These are phyloP conservation scores for Dynastes grantii DNA, from an alignment of 2,888 invertebrate species.

Conservation along the genomic window DNA sequence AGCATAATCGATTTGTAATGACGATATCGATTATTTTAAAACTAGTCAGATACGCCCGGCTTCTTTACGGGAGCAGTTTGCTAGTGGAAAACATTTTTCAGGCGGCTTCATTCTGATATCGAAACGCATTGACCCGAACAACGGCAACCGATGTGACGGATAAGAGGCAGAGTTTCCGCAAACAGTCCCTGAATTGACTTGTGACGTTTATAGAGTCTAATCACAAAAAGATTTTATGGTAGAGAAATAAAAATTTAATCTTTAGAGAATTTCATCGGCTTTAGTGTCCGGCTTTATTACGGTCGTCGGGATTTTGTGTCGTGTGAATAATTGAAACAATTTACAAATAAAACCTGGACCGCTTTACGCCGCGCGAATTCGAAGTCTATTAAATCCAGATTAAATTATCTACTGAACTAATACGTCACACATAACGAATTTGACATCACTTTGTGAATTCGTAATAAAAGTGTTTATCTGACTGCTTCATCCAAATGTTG, in stretches of 20 bases:
- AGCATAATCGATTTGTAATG: background rate
- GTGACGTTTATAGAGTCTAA: conserved; percentile 61
- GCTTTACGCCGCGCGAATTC: background rate
- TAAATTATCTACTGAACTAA: background rate
- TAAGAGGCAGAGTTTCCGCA: conserved; percentile 62
- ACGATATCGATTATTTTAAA: conserved; percentile 1
- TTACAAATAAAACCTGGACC: background rate
- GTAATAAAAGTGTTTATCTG: background rate
- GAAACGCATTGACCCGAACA: conserved; percentile 59
- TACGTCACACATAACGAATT: background rate
- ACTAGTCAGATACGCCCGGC: background rate
- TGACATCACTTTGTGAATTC: background rate
- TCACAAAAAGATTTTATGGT: conserved; percentile 48
- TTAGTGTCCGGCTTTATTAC: conserved; percentile 33
- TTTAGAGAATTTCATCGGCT: conserved; percentile 35
- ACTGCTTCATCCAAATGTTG: too few relatives aligned
- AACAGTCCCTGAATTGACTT: conserved; percentile 65
- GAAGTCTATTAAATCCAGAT: conserved; percentile 24
- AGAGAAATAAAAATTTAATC: conserved; percentile 51
- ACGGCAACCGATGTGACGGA: conserved; percentile 60
- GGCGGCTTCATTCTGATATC: conserved; percentile 52
- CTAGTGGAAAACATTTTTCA: conserved; percentile 24
- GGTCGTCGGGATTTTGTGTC: background rate
- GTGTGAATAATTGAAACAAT: conserved; percentile 26
- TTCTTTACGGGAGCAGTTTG: conserved; percentile 10